These are phyloP conservation scores for Sipha maydis DNA, from an alignment of 2,888 invertebrate species.

Conservation along the genomic window DNA sequence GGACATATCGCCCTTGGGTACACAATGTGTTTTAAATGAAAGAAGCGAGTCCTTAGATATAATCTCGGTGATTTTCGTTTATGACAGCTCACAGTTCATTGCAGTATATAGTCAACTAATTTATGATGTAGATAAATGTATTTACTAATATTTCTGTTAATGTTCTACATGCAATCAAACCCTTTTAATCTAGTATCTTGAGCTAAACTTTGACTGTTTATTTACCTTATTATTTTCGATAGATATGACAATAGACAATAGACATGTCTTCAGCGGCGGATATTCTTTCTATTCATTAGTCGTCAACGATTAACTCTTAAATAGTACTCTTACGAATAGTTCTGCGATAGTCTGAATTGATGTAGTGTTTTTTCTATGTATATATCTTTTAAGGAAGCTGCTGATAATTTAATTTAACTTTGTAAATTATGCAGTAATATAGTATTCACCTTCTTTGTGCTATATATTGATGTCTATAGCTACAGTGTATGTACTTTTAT, in stretches of 20 bases:
- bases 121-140: background rate
- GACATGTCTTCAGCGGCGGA: too few relatives aligned
- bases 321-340: background rate
- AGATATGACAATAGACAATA: too few relatives aligned
- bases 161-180: background rate
- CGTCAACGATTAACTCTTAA: too few relatives aligned
- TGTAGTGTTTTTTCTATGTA: background rate
- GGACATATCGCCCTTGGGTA: conserved; percentile 55
- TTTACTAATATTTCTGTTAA: background rate
- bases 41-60: conserved; percentile 14
- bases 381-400: background rate
- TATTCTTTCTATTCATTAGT: too few relatives aligned
- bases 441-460: background rate
- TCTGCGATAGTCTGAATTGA: background rate
- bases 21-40: background rate
- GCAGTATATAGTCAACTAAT: background rate
- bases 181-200: background rate
- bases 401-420: background rate
- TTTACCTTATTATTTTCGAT: too few relatives aligned
- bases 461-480: background rate
- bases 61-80: conserved; percentile 25
- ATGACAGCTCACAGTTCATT: background rate
- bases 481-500: background rate
- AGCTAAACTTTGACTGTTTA: too few relatives aligned
- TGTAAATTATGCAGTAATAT: background rate